Evolutionary conservation across 2,113 vertebrate species (phyloP), one percentile per base, ranked within the genome.

Genomic region (Erpornis zantholeuca): DNA sequence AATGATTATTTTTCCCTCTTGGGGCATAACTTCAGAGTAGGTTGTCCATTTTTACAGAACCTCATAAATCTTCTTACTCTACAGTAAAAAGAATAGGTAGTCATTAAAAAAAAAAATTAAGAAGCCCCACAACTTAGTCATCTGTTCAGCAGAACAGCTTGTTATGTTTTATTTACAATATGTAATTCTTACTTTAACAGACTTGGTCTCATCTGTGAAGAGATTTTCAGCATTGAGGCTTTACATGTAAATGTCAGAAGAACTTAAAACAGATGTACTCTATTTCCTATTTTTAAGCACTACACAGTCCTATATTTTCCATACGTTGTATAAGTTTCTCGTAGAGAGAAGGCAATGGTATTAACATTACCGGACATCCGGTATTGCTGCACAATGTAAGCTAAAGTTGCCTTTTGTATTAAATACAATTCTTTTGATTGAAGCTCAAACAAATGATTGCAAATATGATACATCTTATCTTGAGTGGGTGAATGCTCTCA

Each of bases 131-230:
- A 89, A 69, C 31, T 52, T 76, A 65, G 53, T 91, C 50, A 88
- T 80, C 88, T 88, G 71, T 69, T 93, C 66, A 65, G 31, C 82
- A 92, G 82, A 88, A 70, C 45, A 50, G 59, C n/a, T 92, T 90
- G 69, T 15, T 33, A 24, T 69, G 27, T 82, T 96, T 92, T 94
- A 86, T 94, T 95, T 93, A 76, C 78, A 45, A 23, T 77, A 33
- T 38, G 9, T 88, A 90, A 69, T 63, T 90, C 53, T 57, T 88
- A 38, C 28, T 94, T 82, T 90, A 92, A 61, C n/a, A 88, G 69
- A 57, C 68, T 88, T 1, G 0, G 31, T 85, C 63, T 96, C 85
- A 77, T 90, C 31, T 47, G 23, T 83, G 82, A 94, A 90, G 66
- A 86, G 38, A 57, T 80, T 90, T 93, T 94, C 79, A 81, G 50